Evolutionary conservation across 2,888 invertebrate genomes (phyloP).

Genomic region (Philopedon plagiatum): DNA sequence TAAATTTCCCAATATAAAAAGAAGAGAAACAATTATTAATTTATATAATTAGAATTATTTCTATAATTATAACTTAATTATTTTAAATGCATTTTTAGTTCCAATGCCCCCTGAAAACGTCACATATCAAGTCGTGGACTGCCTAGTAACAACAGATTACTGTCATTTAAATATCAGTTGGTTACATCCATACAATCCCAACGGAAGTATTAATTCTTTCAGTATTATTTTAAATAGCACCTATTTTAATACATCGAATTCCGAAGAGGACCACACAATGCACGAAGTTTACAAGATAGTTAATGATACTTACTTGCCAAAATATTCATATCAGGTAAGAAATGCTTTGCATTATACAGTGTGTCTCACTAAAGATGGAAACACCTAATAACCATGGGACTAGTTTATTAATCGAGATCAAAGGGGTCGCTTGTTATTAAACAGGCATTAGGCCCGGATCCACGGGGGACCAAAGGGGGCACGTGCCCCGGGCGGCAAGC

Average conservation of each 20-base stretch:
- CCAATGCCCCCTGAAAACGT: slow-evolving; percentile 63
- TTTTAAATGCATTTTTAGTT: slow-evolving; percentile 54
- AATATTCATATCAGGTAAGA: slow-evolving; percentile 60
- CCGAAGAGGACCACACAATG: slow-evolving; percentile 55
- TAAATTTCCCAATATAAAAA: too few species aligned
- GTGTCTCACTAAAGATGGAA: too few species aligned
- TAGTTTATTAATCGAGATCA: too few species aligned
- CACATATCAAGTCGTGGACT: slow-evolving; percentile 61
- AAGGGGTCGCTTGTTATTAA: too few species aligned
- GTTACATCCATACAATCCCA: slow-evolving; percentile 63
- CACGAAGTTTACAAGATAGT: slow-evolving; percentile 59
- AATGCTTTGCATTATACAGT: too few species aligned
- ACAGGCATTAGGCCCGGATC: too few species aligned
- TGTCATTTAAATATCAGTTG: slow-evolving; percentile 64
- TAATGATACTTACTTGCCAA: slow-evolving; percentile 57
- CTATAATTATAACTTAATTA: too few species aligned
- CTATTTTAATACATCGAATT: slow-evolving; percentile 49
- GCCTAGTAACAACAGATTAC: slow-evolving; percentile 56
- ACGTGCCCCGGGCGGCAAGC: too few species aligned
- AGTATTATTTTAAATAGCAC: slow-evolving; percentile 61
- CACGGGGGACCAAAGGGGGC: too few species aligned
- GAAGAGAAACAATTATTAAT: too few species aligned
- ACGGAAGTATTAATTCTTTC: slow-evolving; percentile 62
- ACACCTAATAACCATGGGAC: too few species aligned
- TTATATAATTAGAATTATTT: too few species aligned